Conservation (phyloP, 2,888 invertebrate genomes). For the Eupelmus urozonus region DNA sequence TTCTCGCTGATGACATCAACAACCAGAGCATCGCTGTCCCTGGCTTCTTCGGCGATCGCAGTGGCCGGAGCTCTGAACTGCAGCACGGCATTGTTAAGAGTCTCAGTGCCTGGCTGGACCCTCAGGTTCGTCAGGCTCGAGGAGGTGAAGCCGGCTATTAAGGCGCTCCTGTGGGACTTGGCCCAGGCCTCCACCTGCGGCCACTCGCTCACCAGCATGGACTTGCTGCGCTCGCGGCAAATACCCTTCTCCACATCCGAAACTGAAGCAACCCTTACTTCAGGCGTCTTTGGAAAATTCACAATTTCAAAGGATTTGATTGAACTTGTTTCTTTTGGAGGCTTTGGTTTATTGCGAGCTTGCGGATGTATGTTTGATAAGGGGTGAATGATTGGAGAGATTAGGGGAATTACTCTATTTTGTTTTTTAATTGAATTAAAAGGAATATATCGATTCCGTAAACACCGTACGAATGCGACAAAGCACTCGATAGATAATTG, state of each 20-base stretch:
- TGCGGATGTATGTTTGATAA: background rate
- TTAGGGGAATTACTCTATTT: background rate
- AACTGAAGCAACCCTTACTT: constrained; percentile 58
- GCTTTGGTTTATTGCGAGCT: too few relatives aligned
- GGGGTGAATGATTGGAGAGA: too few relatives aligned
- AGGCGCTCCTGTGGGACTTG: constrained; percentile 26
- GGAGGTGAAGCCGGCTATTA: constrained; percentile 67
- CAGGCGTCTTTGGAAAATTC: constrained; percentile 50
- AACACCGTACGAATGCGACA: too few relatives aligned
- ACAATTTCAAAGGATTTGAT: constrained; percentile 39
- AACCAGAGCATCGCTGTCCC: constrained; percentile 2
- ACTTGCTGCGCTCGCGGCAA: constrained; percentile 62
- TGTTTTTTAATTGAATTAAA: background rate
- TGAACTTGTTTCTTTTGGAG: background rate
- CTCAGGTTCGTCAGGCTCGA: constrained; percentile 72
- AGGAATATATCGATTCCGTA: too few relatives aligned
- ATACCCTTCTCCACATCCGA: constrained; percentile 67
- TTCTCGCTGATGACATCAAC: constrained; percentile 27
- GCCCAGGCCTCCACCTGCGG: constrained; percentile 61
- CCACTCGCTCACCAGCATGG: constrained; percentile 63
- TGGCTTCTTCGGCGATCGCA: constrained; percentile 50
- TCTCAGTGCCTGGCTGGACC: constrained; percentile 63
- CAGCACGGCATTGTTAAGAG: constrained; percentile 61
- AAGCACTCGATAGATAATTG: too few relatives aligned
- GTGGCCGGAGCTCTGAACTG: constrained; percentile 14